Percentiles rank a stretch among this genome's conserved stretches.
These are phyloP conservation scores for Sanderia malayensis DNA, from an alignment of 30 jellyfish, hydroid and myxozoan genomes.

Conservation along the genomic window DNA sequence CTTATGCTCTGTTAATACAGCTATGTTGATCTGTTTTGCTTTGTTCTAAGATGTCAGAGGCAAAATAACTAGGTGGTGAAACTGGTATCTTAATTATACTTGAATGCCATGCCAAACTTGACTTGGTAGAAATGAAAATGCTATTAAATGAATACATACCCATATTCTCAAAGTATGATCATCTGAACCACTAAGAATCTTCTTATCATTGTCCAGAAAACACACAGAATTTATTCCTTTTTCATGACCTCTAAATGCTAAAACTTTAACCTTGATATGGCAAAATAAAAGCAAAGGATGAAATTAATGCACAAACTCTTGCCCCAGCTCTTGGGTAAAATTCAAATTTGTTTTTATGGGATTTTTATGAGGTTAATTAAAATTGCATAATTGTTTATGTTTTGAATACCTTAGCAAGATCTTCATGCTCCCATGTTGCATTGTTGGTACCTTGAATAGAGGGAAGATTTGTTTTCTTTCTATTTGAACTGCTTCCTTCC, in stretches of 20 bases:
- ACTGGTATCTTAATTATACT: no score
- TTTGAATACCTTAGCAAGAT: slow-evolving; percentile 45
- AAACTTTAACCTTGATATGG: slow-evolving; percentile 72
- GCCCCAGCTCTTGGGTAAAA: no score
- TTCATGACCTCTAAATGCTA: slow-evolving; percentile 72
- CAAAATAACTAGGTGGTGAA: no score
- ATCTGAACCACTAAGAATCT: slow-evolving; percentile 69
- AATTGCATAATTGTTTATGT: no score
- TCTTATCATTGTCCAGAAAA: slow-evolving; percentile 61
- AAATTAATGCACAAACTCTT: no score
- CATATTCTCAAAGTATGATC: slow-evolving; percentile 70
- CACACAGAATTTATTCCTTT: slow-evolving; percentile 80
- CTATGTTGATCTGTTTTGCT: slow-evolving; percentile 12
- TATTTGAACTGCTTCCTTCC: not conserved
- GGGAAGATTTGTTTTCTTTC: not conserved
- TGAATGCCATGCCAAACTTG: no score
- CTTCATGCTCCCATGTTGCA: slow-evolving; percentile 69
- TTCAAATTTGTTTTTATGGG: no score
- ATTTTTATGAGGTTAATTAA: no score
- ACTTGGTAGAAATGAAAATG: no score
- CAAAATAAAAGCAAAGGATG: not conserved
- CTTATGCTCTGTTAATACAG: slow-evolving; percentile 45
- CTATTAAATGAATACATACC: slow-evolving; percentile 74
- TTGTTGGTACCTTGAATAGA: no score
- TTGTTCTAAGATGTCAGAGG: no score